Conservation (phyloP, 2,888 invertebrate genomes). For the Drosophila percnosoma region DNA sequence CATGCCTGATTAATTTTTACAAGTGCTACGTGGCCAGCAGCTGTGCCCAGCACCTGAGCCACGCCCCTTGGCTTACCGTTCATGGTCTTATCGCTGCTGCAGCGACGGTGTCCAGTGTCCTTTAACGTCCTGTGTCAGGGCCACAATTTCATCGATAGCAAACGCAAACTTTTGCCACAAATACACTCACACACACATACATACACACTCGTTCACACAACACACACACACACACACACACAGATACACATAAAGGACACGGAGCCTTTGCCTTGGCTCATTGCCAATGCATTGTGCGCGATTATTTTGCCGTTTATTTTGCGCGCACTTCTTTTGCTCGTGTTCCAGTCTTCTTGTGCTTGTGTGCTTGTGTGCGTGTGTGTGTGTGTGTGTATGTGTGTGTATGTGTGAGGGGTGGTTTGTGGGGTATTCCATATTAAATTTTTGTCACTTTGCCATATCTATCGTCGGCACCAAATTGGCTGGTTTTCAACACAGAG, state of each 20-base stretch:
- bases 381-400: conserved; percentile 3
- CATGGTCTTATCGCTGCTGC: conserved; percentile 38
- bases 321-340: conserved; percentile 57
- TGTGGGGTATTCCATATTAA: conserved; percentile 67
- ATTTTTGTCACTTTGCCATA: conserved; percentile 84
- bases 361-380: not conserved
- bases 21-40: conserved; percentile 40
- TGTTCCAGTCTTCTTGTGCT: conserved; percentile 9
- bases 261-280: conserved; percentile 60
- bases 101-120: conserved; percentile 19
- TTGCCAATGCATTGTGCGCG: conserved; percentile 82
- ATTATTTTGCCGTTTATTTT: conserved; percentile 82
- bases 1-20: conserved; percentile 77
- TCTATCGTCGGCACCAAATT: conserved; percentile 49
- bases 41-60: conserved; percentile 28
- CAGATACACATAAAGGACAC: conserved; percentile 22
- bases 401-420: not conserved
- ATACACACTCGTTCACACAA: conserved; percentile 17
- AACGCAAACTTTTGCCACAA: conserved; percentile 55
- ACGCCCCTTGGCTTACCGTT: conserved; percentile 30
- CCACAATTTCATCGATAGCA: conserved; percentile 79
- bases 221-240: conserved; percentile 19
- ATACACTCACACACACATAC: conserved; percentile 19
- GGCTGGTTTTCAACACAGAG: conserved; percentile 19
- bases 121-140: conserved; percentile 47